phyloP scores from a whole-genome alignment of 2,113 vertebrate genomes.

The Gila orcuttii region DNA sequence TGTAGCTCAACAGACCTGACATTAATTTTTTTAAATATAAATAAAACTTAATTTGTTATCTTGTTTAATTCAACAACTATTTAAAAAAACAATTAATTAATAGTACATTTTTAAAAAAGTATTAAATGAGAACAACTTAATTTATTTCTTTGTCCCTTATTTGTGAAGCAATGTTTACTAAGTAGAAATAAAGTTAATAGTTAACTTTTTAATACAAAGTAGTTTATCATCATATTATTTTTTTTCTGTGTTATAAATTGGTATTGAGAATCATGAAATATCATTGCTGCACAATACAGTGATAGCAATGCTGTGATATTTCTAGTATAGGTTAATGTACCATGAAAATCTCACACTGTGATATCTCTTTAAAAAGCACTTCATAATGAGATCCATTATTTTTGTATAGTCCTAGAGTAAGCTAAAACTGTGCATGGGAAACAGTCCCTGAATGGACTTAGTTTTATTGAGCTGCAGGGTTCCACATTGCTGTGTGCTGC shows the following conservation, averaged over 20 bases:
- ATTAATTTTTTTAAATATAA: not conserved
- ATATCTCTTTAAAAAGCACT: constrained; percentile 8
- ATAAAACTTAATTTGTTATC: not conserved
- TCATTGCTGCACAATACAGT: not conserved
- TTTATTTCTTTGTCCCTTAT: not conserved
- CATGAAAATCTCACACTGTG: not conserved
- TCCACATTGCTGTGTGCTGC: constrained; percentile 5
- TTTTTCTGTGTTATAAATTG: not conserved
- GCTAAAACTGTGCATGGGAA: not conserved
- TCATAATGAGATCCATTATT: not conserved
- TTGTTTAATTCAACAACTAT: not conserved
- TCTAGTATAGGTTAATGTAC: not conserved
- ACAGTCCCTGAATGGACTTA: constrained; percentile 30
- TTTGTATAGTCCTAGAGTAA: not conserved
- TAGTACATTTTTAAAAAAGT: not conserved
- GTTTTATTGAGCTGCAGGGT: constrained; percentile 22
- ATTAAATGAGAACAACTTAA: not conserved
- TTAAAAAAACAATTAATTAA: not conserved
- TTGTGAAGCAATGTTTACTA: not conserved
- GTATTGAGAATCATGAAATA: not conserved
- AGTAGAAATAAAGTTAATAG: too few species aligned
- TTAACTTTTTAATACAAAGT: not conserved
- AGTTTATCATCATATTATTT: not conserved
- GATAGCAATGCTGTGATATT: not conserved
- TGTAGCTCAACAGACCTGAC: not conserved